Conservation (phyloP, 2,797 vertebrate genomes). For the Glossophaga mutica region DNA sequence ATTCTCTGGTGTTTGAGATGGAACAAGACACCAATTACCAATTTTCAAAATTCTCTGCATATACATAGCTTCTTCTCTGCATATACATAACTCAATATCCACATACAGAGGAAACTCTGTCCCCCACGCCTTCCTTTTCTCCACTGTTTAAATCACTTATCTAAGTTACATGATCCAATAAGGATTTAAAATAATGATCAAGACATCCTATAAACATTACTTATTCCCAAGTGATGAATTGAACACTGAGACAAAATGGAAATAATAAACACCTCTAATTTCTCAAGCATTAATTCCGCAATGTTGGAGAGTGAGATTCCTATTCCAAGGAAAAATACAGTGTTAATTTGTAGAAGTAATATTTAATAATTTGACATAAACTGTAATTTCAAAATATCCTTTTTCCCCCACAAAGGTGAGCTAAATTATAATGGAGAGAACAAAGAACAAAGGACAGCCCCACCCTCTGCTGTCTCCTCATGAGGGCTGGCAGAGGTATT, state of each 20-base stretch:
- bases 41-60: neutral
- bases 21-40: neutral
- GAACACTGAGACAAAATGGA: neutral
- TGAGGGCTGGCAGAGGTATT: neutral
- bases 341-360: neutral
- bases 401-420: neutral
- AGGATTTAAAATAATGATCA: neutral
- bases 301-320: neutral
- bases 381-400: neutral
- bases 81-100: neutral
- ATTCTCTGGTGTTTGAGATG: neutral
- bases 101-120: neutral
- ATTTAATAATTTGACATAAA: conserved; percentile 1
- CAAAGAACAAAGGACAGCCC: neutral
- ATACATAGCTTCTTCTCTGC: neutral
- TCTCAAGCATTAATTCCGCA: neutral
- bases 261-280: conserved; percentile 7
- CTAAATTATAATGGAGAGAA: neutral
- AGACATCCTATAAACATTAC: neutral
- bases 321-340: neutral
- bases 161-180: neutral
- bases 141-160: neutral
- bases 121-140: neutral
- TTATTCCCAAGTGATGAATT: neutral
- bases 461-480: neutral